These are phyloP conservation scores for Choristoneura rosaceana DNA, from an alignment of 2,888 invertebrate genomes.

Conservation along the genomic window DNA sequence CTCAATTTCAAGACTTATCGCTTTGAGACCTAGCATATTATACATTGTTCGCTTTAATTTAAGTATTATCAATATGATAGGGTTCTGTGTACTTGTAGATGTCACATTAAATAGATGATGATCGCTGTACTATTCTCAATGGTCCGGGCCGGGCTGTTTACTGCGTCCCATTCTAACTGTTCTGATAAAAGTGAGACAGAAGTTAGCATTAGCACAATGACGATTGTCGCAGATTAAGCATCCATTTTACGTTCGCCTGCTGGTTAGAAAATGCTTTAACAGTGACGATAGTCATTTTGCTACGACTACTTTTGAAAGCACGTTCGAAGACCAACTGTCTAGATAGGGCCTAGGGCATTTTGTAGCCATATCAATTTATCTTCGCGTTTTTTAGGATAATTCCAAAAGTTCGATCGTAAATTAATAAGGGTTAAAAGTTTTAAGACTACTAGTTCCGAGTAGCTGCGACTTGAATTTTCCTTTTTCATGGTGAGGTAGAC, in stretches of 20 bases:
- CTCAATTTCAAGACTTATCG: constrained; percentile 84
- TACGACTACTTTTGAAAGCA: neutral
- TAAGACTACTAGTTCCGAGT: too few relatives aligned
- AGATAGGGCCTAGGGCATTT: neutral
- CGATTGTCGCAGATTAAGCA: neutral
- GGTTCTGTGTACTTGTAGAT: constrained; percentile 75
- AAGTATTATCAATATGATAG: constrained; percentile 78
- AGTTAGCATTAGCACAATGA: neutral
- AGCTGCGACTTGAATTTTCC: too few relatives aligned
- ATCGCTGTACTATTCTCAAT: constrained; percentile 76
- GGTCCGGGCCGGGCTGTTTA: constrained; percentile 66
- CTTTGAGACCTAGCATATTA: constrained; percentile 76
- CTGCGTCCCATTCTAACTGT: neutral
- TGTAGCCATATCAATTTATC: too few relatives aligned
- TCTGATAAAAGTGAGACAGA: neutral
- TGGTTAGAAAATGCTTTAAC: neutral
- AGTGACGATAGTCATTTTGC: neutral
- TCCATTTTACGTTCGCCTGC: neutral
- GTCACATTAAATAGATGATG: constrained; percentile 73
- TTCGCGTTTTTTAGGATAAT: too few relatives aligned
- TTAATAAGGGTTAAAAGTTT: too few relatives aligned
- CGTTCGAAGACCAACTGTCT: too few relatives aligned
- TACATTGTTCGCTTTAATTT: constrained; percentile 52
- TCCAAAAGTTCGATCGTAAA: too few relatives aligned
- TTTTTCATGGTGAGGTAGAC: too few relatives aligned